Base-by-base conservation (phyloP, 2,888 invertebrate genomes). In the Pecten maximus region DNA sequence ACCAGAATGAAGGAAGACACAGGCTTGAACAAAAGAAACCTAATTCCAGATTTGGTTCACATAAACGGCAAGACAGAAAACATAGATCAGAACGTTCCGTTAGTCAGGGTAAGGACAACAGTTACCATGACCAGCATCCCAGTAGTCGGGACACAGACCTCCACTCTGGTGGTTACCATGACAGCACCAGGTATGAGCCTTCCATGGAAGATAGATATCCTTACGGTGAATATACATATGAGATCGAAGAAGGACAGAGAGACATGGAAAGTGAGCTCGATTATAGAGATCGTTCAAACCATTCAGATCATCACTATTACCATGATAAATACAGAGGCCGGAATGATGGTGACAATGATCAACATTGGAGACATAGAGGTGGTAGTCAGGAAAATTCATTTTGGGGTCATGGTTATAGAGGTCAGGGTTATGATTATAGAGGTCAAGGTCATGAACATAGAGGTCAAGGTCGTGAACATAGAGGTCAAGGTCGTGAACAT, bases 1-100 rank as follows among this genome's bases (percentile, higher is more conserved):
- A 74, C 74, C 0, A 74, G 74, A 74, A 74, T 35, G 35, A 74
- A 35, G 74, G 28, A 6, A 74, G 74, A 35, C 74, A 74, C 10
- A 74, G 6, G 35, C 74, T 74, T 74, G 74, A 74, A 74, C 74
- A 74, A 12, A 74, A 74, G 74, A 74, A 74, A 35, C 74, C 74
- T 12, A 1, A 74, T 0, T 74, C 35, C 6, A 60, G 23, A 6
- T 10, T 23, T 28, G 28, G 23, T 74, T 74, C 74, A 35, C 74
- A 74, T 12, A 28, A 28, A 74, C 60, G 6, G 10, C 10, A 8
- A 23, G 23, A 54, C 16, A 74, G 23, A 6, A 28, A 35, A 74
- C 16, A 28, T 0, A 28, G 28, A 35, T 28, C 10, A 74, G 28
- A 10, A 6, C 28, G 74, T 8, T 74, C 74, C 12, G 16, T 19